These are phyloP conservation scores for Temnopleurus reevesii DNA, from an alignment of 53 echinoderm and acorn worm genomes.

Conservation along the genomic window DNA sequence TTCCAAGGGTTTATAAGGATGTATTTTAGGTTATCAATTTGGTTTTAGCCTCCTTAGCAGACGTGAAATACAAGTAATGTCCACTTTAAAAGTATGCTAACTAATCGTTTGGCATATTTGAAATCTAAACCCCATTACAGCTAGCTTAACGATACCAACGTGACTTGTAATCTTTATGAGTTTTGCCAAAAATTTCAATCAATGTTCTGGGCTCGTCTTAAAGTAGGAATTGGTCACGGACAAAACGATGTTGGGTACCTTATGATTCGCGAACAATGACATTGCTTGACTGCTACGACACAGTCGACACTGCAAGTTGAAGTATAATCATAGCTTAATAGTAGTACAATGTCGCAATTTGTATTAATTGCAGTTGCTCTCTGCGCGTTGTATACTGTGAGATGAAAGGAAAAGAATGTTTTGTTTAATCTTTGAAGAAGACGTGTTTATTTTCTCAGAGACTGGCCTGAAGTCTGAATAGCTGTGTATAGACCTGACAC, in stretches of 20 bases:
- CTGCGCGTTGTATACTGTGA: too few relatives aligned
- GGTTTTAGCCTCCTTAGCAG: too few relatives aligned
- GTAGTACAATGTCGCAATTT: too few relatives aligned
- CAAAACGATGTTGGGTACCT: background rate
- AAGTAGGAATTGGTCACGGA: background rate
- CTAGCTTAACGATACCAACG: background rate
- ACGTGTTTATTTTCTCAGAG: constrained; percentile 7
- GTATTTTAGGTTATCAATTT: too few relatives aligned
- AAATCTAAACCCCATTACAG: background rate
- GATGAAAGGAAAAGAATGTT: background rate
- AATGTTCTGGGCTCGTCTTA: background rate
- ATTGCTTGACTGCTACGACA: background rate
- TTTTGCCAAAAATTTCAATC: background rate
- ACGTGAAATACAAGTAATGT: too few relatives aligned
- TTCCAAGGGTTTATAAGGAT: too few relatives aligned
- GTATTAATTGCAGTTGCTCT: background rate
- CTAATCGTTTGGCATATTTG: too few relatives aligned
- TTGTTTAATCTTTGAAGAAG: background rate
- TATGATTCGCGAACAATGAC: background rate
- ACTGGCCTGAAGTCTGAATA: constrained; percentile 1
- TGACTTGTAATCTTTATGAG: too few relatives aligned
- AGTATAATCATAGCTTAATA: too few relatives aligned
- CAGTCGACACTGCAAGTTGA: background rate
- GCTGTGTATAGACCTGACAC: background rate
- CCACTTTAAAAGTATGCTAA: too few relatives aligned